Evolutionary conservation across 2,797 vertebrate genomes (phyloP), one percentile per base, ranked within the genome.

Genomic region (Danio kyathit): DNA sequence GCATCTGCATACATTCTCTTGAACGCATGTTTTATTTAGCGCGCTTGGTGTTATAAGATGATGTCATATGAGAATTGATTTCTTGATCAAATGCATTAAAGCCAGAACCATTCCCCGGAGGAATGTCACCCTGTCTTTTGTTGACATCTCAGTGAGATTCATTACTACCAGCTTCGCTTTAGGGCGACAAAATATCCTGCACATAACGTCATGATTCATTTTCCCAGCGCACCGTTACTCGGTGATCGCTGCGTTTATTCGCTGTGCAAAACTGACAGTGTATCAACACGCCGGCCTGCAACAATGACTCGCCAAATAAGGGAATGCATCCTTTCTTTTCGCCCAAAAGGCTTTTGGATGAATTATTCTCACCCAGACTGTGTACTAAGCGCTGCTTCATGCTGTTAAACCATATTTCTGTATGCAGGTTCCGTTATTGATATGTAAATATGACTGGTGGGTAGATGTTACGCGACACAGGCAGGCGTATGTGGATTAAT

Each of bases 251-350:
- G 63, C 72, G 38, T 74, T 73, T 66, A 44, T 74, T 40, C 21
- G 64, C 16, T 6, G n/a, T 67, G 43, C 76, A 54, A 66, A 66
- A 61, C 54, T 56, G 74, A 82, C 76, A 67, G 17, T 48, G 51
- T 60, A 83, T 76, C 73, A 71, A 67, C 72, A 69, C 82, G 54
- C 67, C 69, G 79, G 74, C 81, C 76, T 70, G 73, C 51, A 69
- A 85, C 81, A 85, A 83, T 85, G 86, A 85, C 86, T 87, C 76
- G 81, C 81, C 76, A 70, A 52, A 83, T 76, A 63, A 64, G 14
- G 40, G 17, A 48, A 46, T 57, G 16, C 60, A 48, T 64, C 8
- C n/a, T 9, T 52, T 49, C 9, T 46, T 13, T 7, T 40, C 4
- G 46, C 8, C 2, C 5, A 70, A 69, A 17, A 17, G 7, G 16